Conservation (phyloP, 2,113 vertebrate genomes). For the Potamarius usumacintae region DNA sequence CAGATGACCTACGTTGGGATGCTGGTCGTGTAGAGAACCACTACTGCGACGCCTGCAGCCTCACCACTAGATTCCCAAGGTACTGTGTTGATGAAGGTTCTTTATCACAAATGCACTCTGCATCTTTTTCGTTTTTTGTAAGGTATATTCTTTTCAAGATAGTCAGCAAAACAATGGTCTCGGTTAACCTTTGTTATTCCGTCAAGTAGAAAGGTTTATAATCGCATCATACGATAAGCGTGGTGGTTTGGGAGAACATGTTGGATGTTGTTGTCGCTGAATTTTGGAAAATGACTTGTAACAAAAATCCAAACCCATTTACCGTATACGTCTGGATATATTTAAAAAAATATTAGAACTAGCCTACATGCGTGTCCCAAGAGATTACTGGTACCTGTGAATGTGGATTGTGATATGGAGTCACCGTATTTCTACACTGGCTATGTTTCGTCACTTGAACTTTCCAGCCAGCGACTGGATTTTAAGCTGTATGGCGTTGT, state of each 20-base stretch:
- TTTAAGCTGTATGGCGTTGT: no score
- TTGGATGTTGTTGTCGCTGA: not conserved
- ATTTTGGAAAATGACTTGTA: not conserved
- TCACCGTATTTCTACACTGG: no score
- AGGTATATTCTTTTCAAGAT: not conserved
- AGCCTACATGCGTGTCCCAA: no score
- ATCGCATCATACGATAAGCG: not conserved
- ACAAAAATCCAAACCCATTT: no score
- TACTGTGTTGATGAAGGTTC: constrained; percentile 47
- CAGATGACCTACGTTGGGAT: constrained; percentile 85
- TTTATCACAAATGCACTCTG: not conserved
- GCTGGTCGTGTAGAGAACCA: constrained; percentile 87
- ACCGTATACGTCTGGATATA: no score
- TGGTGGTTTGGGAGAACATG: no score
- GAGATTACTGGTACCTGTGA: no score
- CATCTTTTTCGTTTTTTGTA: not conserved
- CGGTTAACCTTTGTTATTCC: not conserved
- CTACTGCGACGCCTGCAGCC: constrained; percentile 80
- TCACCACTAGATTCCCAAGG: constrained; percentile 91
- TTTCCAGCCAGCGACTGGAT: no score
- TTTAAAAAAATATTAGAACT: no score
- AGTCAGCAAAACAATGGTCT: not conserved
- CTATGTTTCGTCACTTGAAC: no score
- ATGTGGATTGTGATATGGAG: no score
- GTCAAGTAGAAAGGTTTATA: not conserved